These are phyloP conservation scores for Numenius phaeopus DNA, from an alignment of 2,797 vertebrate species.

Conservation along the genomic window DNA sequence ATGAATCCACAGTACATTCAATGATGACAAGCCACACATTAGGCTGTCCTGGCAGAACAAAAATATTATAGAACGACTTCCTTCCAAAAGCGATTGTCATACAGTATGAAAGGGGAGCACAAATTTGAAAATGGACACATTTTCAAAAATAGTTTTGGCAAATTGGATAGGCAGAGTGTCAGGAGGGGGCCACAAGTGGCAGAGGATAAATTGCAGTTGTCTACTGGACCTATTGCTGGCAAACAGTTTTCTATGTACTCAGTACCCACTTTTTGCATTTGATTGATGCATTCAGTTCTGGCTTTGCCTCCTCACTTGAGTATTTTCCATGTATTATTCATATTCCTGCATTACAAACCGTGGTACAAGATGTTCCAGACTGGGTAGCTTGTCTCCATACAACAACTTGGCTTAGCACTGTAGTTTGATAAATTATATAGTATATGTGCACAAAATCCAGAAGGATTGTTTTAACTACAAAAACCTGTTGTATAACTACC, in stretches of 20 bases:
- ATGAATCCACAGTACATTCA: neutral
- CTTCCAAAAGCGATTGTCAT: neutral
- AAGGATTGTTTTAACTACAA: constrained; percentile 8
- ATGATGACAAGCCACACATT: neutral
- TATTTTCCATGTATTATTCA: constrained; percentile 44
- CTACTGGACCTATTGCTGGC: neutral
- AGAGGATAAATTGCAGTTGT: neutral
- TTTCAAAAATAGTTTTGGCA: neutral
- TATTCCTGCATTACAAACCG: constrained; percentile 17
- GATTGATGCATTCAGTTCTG: constrained; percentile 16
- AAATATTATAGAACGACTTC: neutral
- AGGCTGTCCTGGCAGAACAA: neutral
- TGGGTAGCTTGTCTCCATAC: constrained; percentile 44
- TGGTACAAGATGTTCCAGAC: constrained; percentile 57
- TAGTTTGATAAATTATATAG: constrained; percentile 33
- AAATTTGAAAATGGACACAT: neutral
- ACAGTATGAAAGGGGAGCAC: neutral
- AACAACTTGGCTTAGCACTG: constrained; percentile 19
- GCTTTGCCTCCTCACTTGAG: constrained; percentile 21
- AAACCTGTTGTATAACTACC: neutral
- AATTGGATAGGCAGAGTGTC: neutral
- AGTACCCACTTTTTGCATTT: constrained; percentile 11
- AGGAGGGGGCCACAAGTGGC: neutral
- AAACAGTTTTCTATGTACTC: neutral
- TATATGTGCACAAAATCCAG: constrained; percentile 7